Conservation (phyloP, 2,797 vertebrate species). For the Fringilla coelebs region DNA sequence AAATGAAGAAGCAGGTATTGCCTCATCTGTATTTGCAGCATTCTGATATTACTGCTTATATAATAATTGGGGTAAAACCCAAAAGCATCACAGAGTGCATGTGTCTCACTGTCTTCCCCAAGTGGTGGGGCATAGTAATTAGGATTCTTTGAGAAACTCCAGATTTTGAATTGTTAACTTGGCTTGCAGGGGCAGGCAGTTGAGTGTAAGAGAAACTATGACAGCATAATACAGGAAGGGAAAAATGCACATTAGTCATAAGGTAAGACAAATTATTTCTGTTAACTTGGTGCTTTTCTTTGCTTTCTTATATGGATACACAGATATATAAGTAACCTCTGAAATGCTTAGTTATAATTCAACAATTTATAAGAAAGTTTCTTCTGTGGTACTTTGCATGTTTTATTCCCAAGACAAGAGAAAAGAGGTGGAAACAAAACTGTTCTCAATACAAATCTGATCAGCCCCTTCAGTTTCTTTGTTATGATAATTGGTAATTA, state of each 20-base stretch:
- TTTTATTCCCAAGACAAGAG: slow-evolving; percentile 45
- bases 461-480: slow-evolving; percentile 64
- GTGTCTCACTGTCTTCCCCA: neutral
- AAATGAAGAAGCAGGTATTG: neutral
- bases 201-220: neutral
- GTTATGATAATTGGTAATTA: slow-evolving; percentile 66
- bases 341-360: neutral
- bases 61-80: neutral
- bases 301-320: neutral
- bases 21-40: neutral
- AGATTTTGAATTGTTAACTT: neutral
- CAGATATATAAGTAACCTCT: neutral
- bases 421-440: slow-evolving; percentile 45
- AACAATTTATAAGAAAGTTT: slow-evolving; percentile 22
- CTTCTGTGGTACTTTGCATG: neutral
- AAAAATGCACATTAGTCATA: neutral
- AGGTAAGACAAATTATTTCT: neutral
- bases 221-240: neutral
- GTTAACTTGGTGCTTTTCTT: neutral
- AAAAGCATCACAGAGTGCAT: neutral
- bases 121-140: neutral
- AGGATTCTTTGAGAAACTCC: neutral
- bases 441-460: slow-evolving; percentile 57
- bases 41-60: neutral
- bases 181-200: neutral